Conservation (phyloP, 2,113 vertebrate genomes). For the Saccopteryx bilineata region DNA sequence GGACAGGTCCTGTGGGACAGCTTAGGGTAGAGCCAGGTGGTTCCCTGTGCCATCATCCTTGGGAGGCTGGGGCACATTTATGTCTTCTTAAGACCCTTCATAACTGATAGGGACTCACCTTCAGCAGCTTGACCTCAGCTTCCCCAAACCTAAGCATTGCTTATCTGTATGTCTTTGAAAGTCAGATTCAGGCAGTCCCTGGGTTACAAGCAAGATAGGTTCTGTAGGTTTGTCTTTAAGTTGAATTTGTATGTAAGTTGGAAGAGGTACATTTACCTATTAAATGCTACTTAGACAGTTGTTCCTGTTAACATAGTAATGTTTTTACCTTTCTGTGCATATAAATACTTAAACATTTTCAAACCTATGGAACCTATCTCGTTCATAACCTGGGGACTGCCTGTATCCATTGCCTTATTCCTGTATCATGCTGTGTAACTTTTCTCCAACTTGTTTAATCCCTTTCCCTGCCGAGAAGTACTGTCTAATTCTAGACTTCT, state of each 20-base stretch:
- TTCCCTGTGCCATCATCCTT: neutral
- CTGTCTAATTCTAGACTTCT: neutral
- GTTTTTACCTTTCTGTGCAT: too few species aligned
- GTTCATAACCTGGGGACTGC: too few species aligned
- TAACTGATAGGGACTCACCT: neutral
- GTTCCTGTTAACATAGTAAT: too few species aligned
- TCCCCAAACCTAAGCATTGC: neutral
- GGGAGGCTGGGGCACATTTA: neutral
- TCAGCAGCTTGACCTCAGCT: neutral
- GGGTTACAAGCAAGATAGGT: too few species aligned
- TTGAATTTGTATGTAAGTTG: too few species aligned
- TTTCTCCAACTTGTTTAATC: neutral
- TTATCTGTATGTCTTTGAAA: neutral
- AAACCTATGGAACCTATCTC: too few species aligned
- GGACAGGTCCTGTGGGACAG: neutral
- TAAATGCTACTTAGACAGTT: too few species aligned
- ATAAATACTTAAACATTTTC: too few species aligned
- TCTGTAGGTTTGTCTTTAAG: too few species aligned
- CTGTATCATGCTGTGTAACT: neutral
- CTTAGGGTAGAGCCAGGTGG: neutral
- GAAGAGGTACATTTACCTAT: too few species aligned
- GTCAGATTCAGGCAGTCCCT: neutral
- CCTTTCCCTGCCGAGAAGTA: neutral
- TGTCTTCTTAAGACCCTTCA: neutral
- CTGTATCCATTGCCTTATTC: neutral